phyloP scores from a whole-genome alignment of 1,140 invertebrate species.

The Drosophila sp. region DNA sequence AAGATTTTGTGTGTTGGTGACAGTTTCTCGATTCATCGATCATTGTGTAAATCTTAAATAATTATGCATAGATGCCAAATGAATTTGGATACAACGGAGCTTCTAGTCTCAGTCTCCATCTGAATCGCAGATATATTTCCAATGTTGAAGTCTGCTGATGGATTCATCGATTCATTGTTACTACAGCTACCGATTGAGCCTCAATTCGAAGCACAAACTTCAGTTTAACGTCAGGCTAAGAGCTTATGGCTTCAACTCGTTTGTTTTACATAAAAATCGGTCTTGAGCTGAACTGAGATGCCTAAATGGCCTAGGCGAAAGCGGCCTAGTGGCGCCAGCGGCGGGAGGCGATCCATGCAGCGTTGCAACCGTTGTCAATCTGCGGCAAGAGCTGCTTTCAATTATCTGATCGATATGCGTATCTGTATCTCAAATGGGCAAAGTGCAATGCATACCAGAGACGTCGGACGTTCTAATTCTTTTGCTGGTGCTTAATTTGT shows the following conservation, averaged over 20 bases:
- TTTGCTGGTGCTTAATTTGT: slow-evolving; percentile 14
- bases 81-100: neutral
- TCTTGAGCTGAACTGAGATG: slow-evolving; percentile 35
- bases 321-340: slow-evolving; percentile 62
- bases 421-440: slow-evolving; percentile 26
- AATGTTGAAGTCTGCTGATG: slow-evolving; percentile 7
- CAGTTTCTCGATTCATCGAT: slow-evolving; percentile 72
- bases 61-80: slow-evolving; percentile 10
- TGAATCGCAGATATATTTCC: slow-evolving; percentile 1
- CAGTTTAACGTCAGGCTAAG: slow-evolving; percentile 1
- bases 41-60: slow-evolving; percentile 37
- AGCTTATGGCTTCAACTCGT: slow-evolving; percentile 55
- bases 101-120: neutral
- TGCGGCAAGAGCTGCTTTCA: neutral
- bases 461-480: slow-evolving; percentile 36
- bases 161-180: slow-evolving; percentile 32
- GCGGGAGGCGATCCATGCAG: slow-evolving; percentile 14
- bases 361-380: neutral
- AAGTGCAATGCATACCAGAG: neutral
- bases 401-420: slow-evolving; percentile 37
- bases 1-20: slow-evolving; percentile 53
- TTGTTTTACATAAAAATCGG: slow-evolving; percentile 78
- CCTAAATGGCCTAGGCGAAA: slow-evolving; percentile 76
- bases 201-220: slow-evolving; percentile 29
- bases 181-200: slow-evolving; percentile 61